These are phyloP conservation scores for Drosophila sucinea DNA, from an alignment of 1,140 invertebrate genomes.

Conservation along the genomic window DNA sequence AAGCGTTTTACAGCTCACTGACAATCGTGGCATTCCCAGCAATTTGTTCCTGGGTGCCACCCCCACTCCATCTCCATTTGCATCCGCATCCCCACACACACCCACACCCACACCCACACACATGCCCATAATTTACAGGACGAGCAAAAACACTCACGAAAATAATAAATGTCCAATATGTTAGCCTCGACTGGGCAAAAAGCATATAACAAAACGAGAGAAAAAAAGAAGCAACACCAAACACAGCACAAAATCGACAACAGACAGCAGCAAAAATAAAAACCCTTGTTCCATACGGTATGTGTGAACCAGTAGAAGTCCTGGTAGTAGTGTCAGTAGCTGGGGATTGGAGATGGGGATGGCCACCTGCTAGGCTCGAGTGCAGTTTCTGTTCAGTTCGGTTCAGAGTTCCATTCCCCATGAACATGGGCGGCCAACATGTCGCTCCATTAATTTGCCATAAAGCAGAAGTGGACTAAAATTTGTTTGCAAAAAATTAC, in stretches of 20 bases:
- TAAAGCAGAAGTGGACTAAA: slow-evolving; percentile 82
- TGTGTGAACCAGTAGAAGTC: slow-evolving; percentile 60
- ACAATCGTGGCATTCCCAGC: slow-evolving; percentile 21
- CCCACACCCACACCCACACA: slow-evolving; percentile 1
- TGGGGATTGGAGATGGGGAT: neutral
- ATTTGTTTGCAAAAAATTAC: slow-evolving; percentile 81
- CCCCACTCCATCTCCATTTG: neutral
- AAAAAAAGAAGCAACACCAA: slow-evolving; percentile 62
- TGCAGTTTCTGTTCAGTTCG: slow-evolving; percentile 26
- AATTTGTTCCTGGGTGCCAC: slow-evolving; percentile 10
- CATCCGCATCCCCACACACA: slow-evolving; percentile 14
- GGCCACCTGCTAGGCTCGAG: slow-evolving; percentile 74
- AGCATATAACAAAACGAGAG: slow-evolving; percentile 31
- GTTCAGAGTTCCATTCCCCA: slow-evolving; percentile 38
- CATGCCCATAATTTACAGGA: slow-evolving; percentile 68
- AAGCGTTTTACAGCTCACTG: slow-evolving; percentile 39
- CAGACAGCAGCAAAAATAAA: slow-evolving; percentile 34
- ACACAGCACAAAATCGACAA: slow-evolving; percentile 56
- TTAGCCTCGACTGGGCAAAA: slow-evolving; percentile 63
- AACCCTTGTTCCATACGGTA: slow-evolving; percentile 67
- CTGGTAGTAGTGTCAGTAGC: neutral
- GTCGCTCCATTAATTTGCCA: slow-evolving; percentile 82
- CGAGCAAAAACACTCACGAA: slow-evolving; percentile 80
- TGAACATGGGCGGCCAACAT: slow-evolving; percentile 68
- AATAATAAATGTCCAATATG: slow-evolving; percentile 82